These are phyloP conservation scores for Eriosoma lanigerum DNA, from an alignment of 1,140 invertebrate genomes.

Conservation along the genomic window DNA sequence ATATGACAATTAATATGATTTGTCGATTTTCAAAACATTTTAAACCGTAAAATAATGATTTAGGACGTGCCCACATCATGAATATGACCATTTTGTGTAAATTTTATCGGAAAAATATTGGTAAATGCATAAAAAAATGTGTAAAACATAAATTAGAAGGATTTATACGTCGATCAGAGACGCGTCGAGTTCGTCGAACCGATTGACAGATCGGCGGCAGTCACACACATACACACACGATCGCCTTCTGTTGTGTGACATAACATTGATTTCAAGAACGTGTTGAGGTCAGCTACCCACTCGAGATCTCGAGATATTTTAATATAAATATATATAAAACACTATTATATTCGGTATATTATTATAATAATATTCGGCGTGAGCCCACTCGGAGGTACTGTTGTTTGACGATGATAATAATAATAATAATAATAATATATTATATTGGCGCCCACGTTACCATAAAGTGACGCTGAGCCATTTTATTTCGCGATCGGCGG, in stretches of 20 bases:
- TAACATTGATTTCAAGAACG: conserved; percentile 48
- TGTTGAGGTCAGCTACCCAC: conserved; percentile 50
- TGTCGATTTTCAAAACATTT: too few relatives aligned
- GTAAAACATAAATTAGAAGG: too few relatives aligned
- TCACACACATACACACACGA: not conserved
- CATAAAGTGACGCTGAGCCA: not conserved
- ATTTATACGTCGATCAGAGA: too few relatives aligned
- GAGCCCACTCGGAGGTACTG: not conserved
- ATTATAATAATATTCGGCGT: not conserved
- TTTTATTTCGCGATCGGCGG: too few relatives aligned
- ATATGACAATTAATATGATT: too few relatives aligned
- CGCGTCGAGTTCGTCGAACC: conserved; percentile 28
- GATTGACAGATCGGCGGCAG: conserved; percentile 11
- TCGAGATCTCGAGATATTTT: not conserved
- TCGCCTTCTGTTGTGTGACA: conserved; percentile 13
- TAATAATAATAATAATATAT: not conserved
- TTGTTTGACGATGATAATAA: not conserved
- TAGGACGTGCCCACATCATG: too few relatives aligned
- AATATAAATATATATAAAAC: not conserved
- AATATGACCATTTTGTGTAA: too few relatives aligned
- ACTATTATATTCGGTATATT: not conserved
- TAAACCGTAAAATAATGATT: too few relatives aligned
- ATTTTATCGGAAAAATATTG: too few relatives aligned
- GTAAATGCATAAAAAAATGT: too few relatives aligned
- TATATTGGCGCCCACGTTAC: not conserved